A percentile compares a stretch with the other conserved stretches of the same genome.
Conservation (phyloP, 2,797 vertebrate genomes). For the Miichthys miiuy region DNA sequence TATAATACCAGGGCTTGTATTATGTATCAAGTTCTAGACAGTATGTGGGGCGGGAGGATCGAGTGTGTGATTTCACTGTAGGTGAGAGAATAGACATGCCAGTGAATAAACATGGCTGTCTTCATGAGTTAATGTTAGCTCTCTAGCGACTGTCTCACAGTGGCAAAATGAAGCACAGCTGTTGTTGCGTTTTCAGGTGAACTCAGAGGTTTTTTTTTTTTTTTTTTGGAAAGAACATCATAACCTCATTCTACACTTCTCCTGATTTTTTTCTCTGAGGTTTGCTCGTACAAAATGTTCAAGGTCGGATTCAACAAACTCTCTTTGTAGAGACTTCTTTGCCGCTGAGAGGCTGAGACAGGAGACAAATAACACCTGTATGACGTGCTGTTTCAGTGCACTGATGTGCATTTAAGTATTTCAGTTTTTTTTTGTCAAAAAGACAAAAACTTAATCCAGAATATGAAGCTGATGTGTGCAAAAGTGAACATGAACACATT, state of each 20-base stretch:
- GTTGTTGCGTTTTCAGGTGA: slow-evolving; percentile 43
- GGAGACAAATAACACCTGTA: too few relatives aligned
- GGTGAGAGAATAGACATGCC: slow-evolving; percentile 50
- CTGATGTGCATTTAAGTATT: too few relatives aligned
- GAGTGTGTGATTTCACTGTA: slow-evolving; percentile 58
- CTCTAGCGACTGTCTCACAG: slow-evolving; percentile 4
- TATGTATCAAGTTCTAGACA: slow-evolving; percentile 56
- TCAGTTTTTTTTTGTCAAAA: too few relatives aligned
- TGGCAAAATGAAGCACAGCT: slow-evolving; percentile 62
- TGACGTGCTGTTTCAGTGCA: too few relatives aligned
- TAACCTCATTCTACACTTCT: not conserved
- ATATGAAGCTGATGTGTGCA: too few relatives aligned
- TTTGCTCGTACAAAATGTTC: not conserved
- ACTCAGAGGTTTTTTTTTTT: slow-evolving; percentile 37
- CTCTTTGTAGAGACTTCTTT: too few relatives aligned
- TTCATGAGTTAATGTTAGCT: slow-evolving; percentile 27
- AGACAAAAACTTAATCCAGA: too few relatives aligned
- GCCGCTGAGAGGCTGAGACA: too few relatives aligned
- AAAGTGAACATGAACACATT: too few relatives aligned
- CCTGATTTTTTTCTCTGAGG: not conserved
- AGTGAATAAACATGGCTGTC: slow-evolving; percentile 43
- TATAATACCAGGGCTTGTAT: slow-evolving; percentile 56
- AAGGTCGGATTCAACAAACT: not conserved
- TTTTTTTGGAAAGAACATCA: not conserved
- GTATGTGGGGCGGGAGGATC: slow-evolving; percentile 47